Evolutionary conservation across 1,140 invertebrate genomes (phyloP).

Genomic region (Nasonia longicornis): DNA sequence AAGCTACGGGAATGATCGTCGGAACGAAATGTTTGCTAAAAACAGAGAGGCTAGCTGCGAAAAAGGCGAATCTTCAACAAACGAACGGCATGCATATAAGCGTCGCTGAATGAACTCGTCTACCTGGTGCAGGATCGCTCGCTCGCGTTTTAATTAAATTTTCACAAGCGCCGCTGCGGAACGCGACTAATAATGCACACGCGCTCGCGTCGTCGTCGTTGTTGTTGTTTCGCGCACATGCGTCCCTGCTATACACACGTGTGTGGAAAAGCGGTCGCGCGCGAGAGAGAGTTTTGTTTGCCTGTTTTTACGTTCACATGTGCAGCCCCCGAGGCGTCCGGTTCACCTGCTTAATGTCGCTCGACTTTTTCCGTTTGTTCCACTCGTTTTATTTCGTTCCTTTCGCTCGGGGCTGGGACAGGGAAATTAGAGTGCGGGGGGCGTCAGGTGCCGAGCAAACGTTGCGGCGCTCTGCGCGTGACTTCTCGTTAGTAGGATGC

Average conservation of each 20-base stretch:
- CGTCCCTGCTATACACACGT: neutral
- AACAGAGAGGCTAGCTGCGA: neutral
- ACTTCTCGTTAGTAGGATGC: neutral
- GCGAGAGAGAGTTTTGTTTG: neutral
- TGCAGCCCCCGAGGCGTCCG: neutral
- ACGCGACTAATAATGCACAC: constrained; percentile 47
- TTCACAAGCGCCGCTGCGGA: constrained; percentile 49
- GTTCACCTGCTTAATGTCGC: neutral
- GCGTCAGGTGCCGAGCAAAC: neutral
- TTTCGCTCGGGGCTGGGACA: neutral
- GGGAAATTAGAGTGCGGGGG: neutral
- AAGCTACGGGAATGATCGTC: neutral
- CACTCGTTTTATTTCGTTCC: neutral
- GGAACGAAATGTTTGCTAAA: neutral
- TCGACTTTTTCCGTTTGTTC: neutral
- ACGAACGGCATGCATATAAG: neutral
- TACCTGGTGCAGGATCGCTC: neutral
- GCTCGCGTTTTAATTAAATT: constrained; percentile 58
- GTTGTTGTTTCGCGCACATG: neutral
- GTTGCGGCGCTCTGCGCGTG: neutral
- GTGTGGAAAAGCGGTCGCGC: neutral
- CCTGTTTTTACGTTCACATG: neutral
- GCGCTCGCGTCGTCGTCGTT: neutral
- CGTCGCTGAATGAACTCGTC: constrained; percentile 17
- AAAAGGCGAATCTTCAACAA: constrained; percentile 10